A percentile compares a stretch with the other conserved stretches of the same genome.
Evolutionary conservation across 2,797 vertebrate genomes (phyloP).

Genomic region (Apodemus agrarius): DNA sequence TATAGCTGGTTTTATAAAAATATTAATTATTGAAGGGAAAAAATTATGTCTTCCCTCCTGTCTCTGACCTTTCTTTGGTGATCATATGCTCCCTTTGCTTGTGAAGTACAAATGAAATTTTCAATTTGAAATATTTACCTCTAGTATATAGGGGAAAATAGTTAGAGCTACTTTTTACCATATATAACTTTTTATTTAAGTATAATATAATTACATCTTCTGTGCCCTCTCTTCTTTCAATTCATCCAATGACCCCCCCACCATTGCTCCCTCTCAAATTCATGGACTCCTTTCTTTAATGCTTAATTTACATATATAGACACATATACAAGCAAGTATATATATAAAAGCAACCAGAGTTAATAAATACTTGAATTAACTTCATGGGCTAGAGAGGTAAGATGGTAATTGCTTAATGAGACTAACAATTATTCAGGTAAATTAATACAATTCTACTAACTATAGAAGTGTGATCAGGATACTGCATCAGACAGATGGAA

Average conservation of each 20-base stretch:
- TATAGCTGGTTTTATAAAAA: neutral
- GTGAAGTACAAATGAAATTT: neutral
- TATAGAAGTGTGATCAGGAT: neutral
- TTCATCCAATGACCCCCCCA: accelerated
- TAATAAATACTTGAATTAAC: neutral
- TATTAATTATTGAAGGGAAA: neutral
- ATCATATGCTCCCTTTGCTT: neutral
- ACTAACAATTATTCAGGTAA: neutral
- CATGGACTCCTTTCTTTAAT: neutral
- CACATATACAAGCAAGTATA: neutral
- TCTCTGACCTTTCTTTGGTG: neutral
- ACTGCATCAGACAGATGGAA: neutral
- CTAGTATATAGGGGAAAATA: neutral
- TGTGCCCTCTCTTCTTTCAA: too few species aligned
- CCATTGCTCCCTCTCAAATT: neutral
- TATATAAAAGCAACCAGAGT: neutral
- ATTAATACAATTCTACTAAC: neutral
- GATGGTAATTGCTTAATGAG: neutral
- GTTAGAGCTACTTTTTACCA: neutral
- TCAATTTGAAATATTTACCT: neutral
- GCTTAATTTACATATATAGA: neutral
- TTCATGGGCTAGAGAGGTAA: neutral
- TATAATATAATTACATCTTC: neutral
- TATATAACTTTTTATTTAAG: neutral
- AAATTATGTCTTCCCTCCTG: neutral